Evolutionary conservation across 2,113 vertebrate species (phyloP), one percentile per base, ranked within the genome.

Genomic region (Eptesicus fuscus): DNA sequence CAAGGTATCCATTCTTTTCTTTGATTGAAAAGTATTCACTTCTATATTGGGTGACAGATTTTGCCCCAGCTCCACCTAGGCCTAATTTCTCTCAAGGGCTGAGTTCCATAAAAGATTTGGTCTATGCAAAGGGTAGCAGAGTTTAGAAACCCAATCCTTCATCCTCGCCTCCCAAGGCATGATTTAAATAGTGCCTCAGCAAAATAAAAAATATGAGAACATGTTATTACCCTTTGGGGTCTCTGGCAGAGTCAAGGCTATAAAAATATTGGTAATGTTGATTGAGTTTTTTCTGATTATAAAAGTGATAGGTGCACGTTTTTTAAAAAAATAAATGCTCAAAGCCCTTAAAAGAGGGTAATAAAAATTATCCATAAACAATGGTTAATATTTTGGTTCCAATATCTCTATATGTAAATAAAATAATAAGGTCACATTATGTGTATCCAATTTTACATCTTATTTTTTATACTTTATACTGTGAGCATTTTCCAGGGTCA

Each of bases 351-450:
- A 97, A 97, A 96, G 42, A 83, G 28, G 23, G 28, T 80, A 86
- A 88, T 92, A 94, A 92, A 96, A 88, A 53, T 92, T 95, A 93
- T 30, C 53, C 88, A 70, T 95, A 96, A 95, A 97, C 70, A 93
- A 73, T n/a, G 77, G 53, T 87, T 87, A 90, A 93, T 93, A 94
- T 95, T 94, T 88, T 84, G 70, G 44, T 93, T 90, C 84, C 63
- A 69, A 90, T 93, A 84, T 96, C 84, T 97, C 95, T 96, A 71
- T 90, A 96, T 95, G 95, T 95, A 96, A 96, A 96, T 97, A 94
- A 95, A 92, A 95, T 94, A 91, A 96, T 88, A 44, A 78, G 71
- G 77, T 82, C 77, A 23, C 35, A 84, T 94, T 93, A 73, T 67
- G 23, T 73, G 87, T 69, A 90, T 90, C 94, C 88, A 96, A 78